Conservation (phyloP, 2,888 invertebrate species). For the Cabera pusaria region DNA sequence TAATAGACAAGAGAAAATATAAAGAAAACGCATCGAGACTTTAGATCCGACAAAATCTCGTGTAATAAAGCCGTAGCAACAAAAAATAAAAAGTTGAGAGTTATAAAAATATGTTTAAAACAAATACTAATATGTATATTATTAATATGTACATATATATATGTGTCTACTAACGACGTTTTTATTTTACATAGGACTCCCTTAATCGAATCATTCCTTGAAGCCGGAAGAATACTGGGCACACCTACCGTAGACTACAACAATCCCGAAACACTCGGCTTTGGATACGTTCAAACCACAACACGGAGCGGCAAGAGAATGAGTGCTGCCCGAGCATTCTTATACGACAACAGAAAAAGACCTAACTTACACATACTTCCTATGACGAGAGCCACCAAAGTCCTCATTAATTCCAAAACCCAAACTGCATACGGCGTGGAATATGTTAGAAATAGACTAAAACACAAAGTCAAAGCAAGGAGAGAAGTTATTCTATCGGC, state of each 20-base stretch:
- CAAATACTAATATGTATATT: too few relatives aligned
- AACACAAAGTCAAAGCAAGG: slow-evolving; percentile 74
- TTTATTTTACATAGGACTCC: slow-evolving; percentile 51
- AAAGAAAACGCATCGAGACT: too few relatives aligned
- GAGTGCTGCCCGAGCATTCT: slow-evolving; percentile 84
- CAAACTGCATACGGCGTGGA: slow-evolving; percentile 81
- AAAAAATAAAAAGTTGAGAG: too few relatives aligned
- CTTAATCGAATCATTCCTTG: slow-evolving; percentile 85
- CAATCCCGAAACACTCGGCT: slow-evolving; percentile 79
- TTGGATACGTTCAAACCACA: slow-evolving; percentile 85
- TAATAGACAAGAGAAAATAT: too few relatives aligned
- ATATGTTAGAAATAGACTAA: slow-evolving; percentile 67
- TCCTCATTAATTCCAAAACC: slow-evolving; percentile 75
- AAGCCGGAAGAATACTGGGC: slow-evolving; percentile 85
- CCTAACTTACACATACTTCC: slow-evolving; percentile 83
- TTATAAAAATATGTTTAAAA: too few relatives aligned
- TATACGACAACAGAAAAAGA: slow-evolving; percentile 77
- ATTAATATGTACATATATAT: too few relatives aligned
- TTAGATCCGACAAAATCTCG: too few relatives aligned
- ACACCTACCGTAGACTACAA: slow-evolving; percentile 87
- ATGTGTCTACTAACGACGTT: too few relatives aligned
- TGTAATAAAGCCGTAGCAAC: too few relatives aligned
- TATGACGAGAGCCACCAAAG: slow-evolving; percentile 76
- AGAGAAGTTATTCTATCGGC: slow-evolving; percentile 89
- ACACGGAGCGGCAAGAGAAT: slow-evolving; percentile 82